These are phyloP conservation scores for Melanostoma scalare DNA, from an alignment of 2,888 invertebrate genomes.

Conservation along the genomic window DNA sequence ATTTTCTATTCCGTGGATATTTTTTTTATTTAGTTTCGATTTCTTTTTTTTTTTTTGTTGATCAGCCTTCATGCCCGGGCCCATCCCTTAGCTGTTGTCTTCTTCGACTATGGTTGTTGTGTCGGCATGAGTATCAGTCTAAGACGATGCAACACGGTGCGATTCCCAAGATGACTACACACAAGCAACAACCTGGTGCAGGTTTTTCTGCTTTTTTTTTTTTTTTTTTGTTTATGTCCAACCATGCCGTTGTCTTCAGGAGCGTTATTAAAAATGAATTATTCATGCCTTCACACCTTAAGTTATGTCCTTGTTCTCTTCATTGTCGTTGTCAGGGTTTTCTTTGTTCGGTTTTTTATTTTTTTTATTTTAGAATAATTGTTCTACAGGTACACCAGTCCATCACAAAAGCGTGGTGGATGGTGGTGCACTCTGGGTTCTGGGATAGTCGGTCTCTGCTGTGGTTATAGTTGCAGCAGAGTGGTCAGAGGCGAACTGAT, in stretches of 20 bases:
- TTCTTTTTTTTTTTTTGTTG: slow-evolving; percentile 4
- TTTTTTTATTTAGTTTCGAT: no score
- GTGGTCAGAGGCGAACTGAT: no score
- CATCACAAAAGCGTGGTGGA: slow-evolving; percentile 32
- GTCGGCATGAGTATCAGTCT: slow-evolving; percentile 55
- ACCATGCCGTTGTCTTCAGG: slow-evolving; percentile 54
- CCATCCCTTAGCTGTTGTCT: slow-evolving; percentile 28
- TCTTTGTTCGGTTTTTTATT: slow-evolving; percentile 15
- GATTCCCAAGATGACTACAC: slow-evolving; percentile 49
- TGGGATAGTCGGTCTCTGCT: not conserved
- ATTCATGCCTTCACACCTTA: slow-evolving; percentile 77
- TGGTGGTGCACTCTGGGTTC: slow-evolving; percentile 11
- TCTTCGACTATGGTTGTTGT: not conserved
- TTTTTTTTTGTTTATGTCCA: slow-evolving; percentile 17
- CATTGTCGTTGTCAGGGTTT: slow-evolving; percentile 69
- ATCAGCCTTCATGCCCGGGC: slow-evolving; percentile 36
- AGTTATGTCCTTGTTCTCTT: slow-evolving; percentile 77
- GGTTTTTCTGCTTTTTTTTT: slow-evolving; percentile 1
- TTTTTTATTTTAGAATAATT: slow-evolving; percentile 52
- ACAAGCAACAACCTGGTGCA: slow-evolving; percentile 20
- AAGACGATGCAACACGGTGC: slow-evolving; percentile 44
- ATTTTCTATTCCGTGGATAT: slow-evolving; percentile 53
- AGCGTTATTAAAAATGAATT: slow-evolving; percentile 71
- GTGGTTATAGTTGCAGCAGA: not conserved
- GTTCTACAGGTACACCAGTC: slow-evolving; percentile 62